Evolutionary conservation across 2,113 vertebrate genomes (phyloP).

Genomic region (Holacanthus passer): DNA sequence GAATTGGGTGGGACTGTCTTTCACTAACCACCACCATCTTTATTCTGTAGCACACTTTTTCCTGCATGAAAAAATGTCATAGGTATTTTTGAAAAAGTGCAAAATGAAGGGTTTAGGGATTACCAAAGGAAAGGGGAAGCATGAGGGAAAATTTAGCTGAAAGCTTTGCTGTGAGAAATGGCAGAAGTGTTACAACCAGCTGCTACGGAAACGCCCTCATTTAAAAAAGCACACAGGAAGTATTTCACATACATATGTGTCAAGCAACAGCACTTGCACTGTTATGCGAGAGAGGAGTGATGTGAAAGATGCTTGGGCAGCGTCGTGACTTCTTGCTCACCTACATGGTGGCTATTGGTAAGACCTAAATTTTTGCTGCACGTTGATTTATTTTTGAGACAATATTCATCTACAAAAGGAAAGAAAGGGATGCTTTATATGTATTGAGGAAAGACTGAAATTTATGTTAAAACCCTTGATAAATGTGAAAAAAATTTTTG

Average conservation of each 20-base stretch:
- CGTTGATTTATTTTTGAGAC: not conserved
- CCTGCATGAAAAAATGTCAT: too few species aligned
- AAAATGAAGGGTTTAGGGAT: constrained; percentile 2
- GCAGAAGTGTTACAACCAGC: constrained; percentile 57
- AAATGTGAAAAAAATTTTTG: too few species aligned
- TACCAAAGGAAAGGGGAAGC: constrained; percentile 25
- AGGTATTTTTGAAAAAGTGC: not conserved
- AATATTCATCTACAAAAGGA: not conserved
- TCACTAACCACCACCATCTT: not conserved
- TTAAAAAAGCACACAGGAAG: constrained; percentile 52
- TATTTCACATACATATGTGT: not conserved
- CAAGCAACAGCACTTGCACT: not conserved
- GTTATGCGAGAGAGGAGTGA: not conserved
- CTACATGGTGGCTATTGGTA: constrained; percentile 62
- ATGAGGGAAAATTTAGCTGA: not conserved
- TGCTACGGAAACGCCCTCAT: constrained; percentile 51
- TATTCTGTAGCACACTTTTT: not conserved
- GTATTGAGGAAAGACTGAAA: not conserved
- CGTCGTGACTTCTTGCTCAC: constrained; percentile 19
- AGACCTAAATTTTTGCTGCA: constrained; percentile 18
- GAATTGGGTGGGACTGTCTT: not conserved
- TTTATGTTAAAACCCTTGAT: not conserved
- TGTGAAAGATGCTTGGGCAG: constrained; percentile 49
- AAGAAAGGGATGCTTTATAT: not conserved
- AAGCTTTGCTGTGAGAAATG: not conserved